Conservation (phyloP, 2,797 vertebrate genomes). For the Sebastes vulpes region DNA sequence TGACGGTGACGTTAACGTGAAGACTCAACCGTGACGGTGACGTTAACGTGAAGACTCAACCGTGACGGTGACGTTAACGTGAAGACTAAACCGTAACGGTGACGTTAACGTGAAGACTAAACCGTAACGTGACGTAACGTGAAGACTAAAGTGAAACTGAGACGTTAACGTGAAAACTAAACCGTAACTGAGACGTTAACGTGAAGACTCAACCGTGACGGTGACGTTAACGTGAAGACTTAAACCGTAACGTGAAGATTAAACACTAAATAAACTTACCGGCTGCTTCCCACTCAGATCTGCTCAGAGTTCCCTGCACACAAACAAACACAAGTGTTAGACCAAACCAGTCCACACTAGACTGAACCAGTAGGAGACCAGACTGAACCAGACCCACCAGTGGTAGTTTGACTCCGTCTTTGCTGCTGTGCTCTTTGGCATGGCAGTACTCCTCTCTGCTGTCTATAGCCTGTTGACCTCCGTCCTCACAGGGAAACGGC, state of each 20-base stretch:
- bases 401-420: background rate
- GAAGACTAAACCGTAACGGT: fast-evolving
- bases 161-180: background rate
- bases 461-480: conserved; percentile 29
- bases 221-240: background rate
- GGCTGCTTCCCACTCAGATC: conserved; percentile 96
- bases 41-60: no score
- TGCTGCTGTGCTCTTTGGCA: conserved; percentile 54
- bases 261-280: conserved; percentile 85
- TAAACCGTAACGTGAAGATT: background rate
- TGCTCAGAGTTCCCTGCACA: conserved; percentile 93
- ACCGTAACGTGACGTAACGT: no score
- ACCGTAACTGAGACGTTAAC: background rate
- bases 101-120: background rate
- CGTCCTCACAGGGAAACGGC: conserved; percentile 56
- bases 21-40: no score
- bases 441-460: conserved; percentile 58
- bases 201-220: no score
- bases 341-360: background rate
- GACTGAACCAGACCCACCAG: conserved; percentile 47
- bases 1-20: background rate
- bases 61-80: background rate
- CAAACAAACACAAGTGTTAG: conserved; percentile 1
- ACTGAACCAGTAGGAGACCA: background rate
- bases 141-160: background rate